phyloP scores from a whole-genome alignment of 2,888 invertebrate genomes.

The Allolobophora icterica region DNA sequence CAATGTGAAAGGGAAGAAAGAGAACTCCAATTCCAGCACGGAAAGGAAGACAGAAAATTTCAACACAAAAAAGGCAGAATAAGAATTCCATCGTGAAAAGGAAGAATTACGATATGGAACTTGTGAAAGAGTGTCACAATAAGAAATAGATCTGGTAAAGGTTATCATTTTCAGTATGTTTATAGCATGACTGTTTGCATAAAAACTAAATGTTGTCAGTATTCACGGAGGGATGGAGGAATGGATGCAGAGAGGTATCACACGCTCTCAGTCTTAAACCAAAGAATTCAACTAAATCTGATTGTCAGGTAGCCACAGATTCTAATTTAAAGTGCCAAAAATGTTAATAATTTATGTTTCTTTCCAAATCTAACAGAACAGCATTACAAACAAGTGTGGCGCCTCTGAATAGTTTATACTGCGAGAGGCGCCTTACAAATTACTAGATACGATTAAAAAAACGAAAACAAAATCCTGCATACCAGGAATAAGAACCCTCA shows the following conservation, averaged over 20 bases:
- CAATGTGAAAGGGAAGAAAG: neutral
- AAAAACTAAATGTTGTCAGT: too few relatives aligned
- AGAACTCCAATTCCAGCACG: neutral
- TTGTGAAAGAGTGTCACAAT: neutral
- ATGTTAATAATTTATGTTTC: neutral
- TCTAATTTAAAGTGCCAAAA: neutral
- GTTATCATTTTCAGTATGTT: neutral
- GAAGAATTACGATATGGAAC: neutral
- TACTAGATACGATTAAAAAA: neutral
- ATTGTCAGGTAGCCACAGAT: neutral
- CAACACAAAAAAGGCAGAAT: neutral
- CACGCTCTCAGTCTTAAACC: neutral
- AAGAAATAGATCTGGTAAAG: neutral
- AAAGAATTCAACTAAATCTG: neutral
- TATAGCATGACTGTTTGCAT: too few relatives aligned
- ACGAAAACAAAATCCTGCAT: neutral
- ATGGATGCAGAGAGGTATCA: too few relatives aligned
- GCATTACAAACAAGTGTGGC: neutral
- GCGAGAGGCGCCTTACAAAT: too few relatives aligned
- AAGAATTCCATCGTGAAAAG: too few relatives aligned
- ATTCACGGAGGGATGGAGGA: too few relatives aligned
- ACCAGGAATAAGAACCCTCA: conserved; percentile 57
- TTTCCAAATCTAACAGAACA: neutral
- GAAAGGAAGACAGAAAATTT: neutral
- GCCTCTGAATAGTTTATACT: too few relatives aligned